phyloP scores from a whole-genome alignment of 1,140 invertebrate genomes.

The Papilio xuthus region DNA sequence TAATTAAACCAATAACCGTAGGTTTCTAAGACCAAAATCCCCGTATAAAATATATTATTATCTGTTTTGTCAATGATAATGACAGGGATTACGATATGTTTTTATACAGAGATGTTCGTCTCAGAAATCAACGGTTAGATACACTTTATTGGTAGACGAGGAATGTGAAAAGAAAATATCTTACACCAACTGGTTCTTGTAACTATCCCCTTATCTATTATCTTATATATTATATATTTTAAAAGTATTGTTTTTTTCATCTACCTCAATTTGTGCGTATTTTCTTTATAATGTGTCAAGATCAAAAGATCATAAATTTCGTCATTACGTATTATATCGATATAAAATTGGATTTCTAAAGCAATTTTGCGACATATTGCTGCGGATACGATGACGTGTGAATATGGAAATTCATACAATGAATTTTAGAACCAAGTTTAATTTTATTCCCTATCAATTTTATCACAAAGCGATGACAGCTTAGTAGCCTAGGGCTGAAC shows the following conservation, averaged over 20 bases:
- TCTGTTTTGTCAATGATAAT: too few relatives aligned
- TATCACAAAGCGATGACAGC: constrained; percentile 2
- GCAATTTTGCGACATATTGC: not conserved
- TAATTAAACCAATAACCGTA: too few relatives aligned
- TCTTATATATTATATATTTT: too few relatives aligned
- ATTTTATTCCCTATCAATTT: constrained; percentile 21
- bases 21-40: too few relatives aligned
- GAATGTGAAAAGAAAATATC: too few relatives aligned
- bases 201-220: not conserved
- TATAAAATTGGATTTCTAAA: not conserved
- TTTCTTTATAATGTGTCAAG: not conserved
- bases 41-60: too few relatives aligned
- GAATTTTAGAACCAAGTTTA: not conserved
- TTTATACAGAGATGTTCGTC: too few relatives aligned
- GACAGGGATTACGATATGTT: too few relatives aligned
- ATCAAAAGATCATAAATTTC: constrained; percentile 7
- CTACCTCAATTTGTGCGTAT: not conserved
- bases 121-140: too few relatives aligned
- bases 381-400: not conserved
- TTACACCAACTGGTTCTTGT: too few relatives aligned
- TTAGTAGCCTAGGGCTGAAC: not conserved
- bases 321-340: not conserved
- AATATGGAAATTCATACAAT: not conserved
- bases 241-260: not conserved
- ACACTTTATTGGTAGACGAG: too few relatives aligned